Evolutionary conservation across 1,140 invertebrate species (phyloP), one percentile per base, ranked within the genome.

Genomic region (Wiebesia pumilae): DNA sequence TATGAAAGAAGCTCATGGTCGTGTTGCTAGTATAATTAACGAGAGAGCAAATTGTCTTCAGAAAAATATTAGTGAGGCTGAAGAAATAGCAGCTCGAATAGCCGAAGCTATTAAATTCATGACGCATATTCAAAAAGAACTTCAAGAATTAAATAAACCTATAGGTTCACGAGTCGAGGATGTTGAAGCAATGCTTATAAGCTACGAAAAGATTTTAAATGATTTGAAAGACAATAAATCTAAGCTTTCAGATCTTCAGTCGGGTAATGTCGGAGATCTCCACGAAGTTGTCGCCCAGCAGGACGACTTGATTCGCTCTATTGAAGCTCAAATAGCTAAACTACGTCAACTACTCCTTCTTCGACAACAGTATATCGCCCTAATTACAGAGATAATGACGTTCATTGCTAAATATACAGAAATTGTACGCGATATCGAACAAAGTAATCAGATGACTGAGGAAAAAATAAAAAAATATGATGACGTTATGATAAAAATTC

Each of bases 381-480:
- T 98, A 12, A 96, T 98, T 40, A 96, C 96, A 69, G 97, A 98
- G 92, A 98, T 99, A 75, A 96, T 96, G 89, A 96, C 96, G 12
- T 97, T 98, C 88, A 97, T 98, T 43, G 95, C 96, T 38, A 97
- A 98, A 90, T 98, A 98, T 90, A 97, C 97, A 0, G 96, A 97
- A 90, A 95, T 98, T 19, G 96, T 98, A 0, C 95, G 96, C 30
- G 97, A 97, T 87, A 97, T 98, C 88, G 97, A 98, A 90, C 97
- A 96, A 90, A 95, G 96, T 2, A 96, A 96, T 51, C 95, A 96
- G 65, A 96, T 97, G 0, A 95, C 97, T 9, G 96, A 97, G 91
- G 97, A 98, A 58, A 98, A 98, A 91, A 97, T 99, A 67, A 97
- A 97, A 88, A 92, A 91, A 85, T 98, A 98, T 89, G 96, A 98